Conservation (phyloP, 2,888 invertebrate species). For the Leptinotarsa juncta region DNA sequence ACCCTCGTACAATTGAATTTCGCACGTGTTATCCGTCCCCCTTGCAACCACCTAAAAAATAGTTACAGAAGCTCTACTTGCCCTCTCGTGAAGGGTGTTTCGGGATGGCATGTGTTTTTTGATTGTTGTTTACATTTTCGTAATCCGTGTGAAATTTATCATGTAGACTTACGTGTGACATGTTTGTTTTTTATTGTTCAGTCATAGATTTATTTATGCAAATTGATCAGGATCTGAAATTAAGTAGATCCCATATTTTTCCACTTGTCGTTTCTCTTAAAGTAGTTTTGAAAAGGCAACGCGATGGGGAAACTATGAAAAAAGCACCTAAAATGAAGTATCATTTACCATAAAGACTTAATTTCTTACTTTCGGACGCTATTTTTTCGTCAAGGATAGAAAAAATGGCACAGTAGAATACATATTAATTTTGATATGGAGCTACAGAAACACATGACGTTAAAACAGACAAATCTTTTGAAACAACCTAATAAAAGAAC, state of each 20-base stretch:
- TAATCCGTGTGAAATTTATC: slow-evolving; percentile 49
- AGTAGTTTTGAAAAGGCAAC: no score
- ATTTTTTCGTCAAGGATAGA: no score
- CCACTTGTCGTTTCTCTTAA: neutral
- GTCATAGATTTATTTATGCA: slow-evolving; percentile 20
- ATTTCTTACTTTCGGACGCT: no score
- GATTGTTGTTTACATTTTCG: slow-evolving; percentile 46
- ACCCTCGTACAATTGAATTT: slow-evolving; percentile 62
- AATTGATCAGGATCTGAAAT: slow-evolving; percentile 23
- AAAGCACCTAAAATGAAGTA: no score
- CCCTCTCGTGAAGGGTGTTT: slow-evolving; percentile 30
- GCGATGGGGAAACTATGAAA: no score
- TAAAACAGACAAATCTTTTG: no score
- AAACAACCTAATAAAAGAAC: no score
- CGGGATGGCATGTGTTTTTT: slow-evolving; percentile 40
- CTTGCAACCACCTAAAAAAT: slow-evolving; percentile 45
- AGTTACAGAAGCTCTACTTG: slow-evolving; percentile 26
- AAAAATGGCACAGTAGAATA: no score
- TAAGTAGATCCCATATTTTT: slow-evolving; percentile 23
- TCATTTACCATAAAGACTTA: no score
- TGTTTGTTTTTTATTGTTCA: slow-evolving; percentile 40
- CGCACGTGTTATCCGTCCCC: slow-evolving; percentile 56
- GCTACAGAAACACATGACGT: no score
- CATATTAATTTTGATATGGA: no score
- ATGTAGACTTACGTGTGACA: slow-evolving; percentile 45